Evolutionary conservation across 2,113 vertebrate genomes (phyloP), one percentile per base, ranked within the genome.

Genomic region (Bubo bubo): DNA sequence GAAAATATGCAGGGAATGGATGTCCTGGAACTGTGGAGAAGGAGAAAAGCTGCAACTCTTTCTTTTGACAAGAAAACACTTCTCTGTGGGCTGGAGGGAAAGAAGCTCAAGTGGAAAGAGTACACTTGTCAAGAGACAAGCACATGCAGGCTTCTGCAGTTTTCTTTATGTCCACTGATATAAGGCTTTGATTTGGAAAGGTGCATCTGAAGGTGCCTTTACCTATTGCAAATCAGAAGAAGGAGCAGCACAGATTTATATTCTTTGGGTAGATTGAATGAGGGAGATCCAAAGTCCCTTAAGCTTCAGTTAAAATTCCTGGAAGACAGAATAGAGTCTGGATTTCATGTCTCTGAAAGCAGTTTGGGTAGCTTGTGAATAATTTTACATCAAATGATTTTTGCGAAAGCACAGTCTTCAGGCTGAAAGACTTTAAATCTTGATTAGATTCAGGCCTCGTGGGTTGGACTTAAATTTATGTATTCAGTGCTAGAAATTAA

Each of bases 401-500:
- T 71, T 73, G 27, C 70, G 50, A 92, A 86, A 71, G 47, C 18
- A 12, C 1, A 30, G 67, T 84, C 67, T 39, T 90, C 24, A 39
- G 70, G 76, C 73, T 63, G 76, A 35, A 62, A 87, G 79, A 77
- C 34, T 90, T 93, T 75, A 92, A 92, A 89, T 93, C 90, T 86
- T 93, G 8, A 89, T 95, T 92, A 94, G 82, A 77, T 77, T 92
- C 39, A 79, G 45, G 56, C 77, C 90, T 90, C 56, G 4, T 74
- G 94, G 60, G n/a, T 81, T 92, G 27, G 9, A 20, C 58, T 88
- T 1, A 83, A 77, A 71, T 95, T 53, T 81, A 88, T 45, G 12
- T 70, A 85, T 86, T 88, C 74, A 28, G 34, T 82, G 11, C 7
- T 72, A 64, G 50, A 95, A 92, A 76, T 60, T 37, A 55, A 81